These are phyloP conservation scores for Lucilia cuprina DNA, from an alignment of 1,140 invertebrate genomes.

Conservation along the genomic window DNA sequence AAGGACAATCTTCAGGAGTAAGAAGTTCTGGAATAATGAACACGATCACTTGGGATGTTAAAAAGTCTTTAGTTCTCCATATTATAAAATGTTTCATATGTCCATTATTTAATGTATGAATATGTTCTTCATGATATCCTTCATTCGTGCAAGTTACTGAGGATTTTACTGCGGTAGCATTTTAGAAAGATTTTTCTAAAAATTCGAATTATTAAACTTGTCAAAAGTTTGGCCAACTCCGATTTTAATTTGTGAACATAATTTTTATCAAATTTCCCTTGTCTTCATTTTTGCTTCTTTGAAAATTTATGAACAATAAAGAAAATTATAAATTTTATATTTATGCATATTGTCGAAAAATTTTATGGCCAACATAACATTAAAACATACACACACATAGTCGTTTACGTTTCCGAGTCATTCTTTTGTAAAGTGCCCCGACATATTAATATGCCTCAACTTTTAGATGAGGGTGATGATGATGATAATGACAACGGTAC, in stretches of 20 bases:
- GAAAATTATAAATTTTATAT: neutral
- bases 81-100: no score
- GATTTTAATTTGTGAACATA: neutral
- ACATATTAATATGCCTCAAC: neutral
- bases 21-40: no score
- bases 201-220: no score
- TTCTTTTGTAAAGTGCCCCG: neutral
- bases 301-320: neutral
- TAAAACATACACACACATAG: neutral
- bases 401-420: neutral
- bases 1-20: neutral
- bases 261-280: neutral
- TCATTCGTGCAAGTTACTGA: no score
- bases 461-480: neutral
- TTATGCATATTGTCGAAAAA: neutral
- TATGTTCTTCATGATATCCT: no score
- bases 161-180: no score
- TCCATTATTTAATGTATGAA: no score
- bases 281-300: neutral
- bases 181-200: no score
- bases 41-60: no score
- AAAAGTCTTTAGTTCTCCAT: no score
- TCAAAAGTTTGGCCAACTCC: neutral
- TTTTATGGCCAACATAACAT: neutral
- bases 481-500: neutral